Evolutionary conservation across 2,888 invertebrate species (phyloP), one percentile per base, ranked within the genome.

Genomic region (Elmis aenea): DNA sequence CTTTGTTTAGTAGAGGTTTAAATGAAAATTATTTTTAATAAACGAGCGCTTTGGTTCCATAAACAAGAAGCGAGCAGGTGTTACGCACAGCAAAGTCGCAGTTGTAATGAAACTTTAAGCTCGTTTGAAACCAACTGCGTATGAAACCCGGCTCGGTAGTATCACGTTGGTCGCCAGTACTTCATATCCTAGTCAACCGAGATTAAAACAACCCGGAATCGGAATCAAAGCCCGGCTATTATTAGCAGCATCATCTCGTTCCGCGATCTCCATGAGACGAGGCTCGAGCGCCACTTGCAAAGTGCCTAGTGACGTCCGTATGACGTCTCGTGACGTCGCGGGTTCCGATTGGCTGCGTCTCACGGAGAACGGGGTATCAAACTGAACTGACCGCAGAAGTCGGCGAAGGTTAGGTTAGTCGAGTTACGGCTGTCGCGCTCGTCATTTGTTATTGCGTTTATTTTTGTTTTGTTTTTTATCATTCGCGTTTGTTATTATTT

Each of bases 321-420:
- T 18, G 54, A 57, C 55, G 56, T 52, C 28, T 36, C 33, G 43
- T 57, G 57, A 61, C 61, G 61, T 57, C 48, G 43, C 33, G 42
- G 55, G 57, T 58, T 57, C 58, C 56, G 41, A 41, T 38, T 45
- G 33, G 5, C 27, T 51, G 45, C 42, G 29, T 33, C 28, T 41
- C 40, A 29, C 38, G 38, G 40, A 30, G 41, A 48, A 48, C 47
- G 48, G 47, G 46, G 55, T 58, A 57, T 51, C 52, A 52, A 55
- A 58, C 59, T 57, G 59, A 59, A 60, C 60, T 62, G 61, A 61
- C 59, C 58, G 56, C 54, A 48, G 54, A 46, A 53, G 48, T 46
- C 52, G 51, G 28, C 46, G 56, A 55, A 61, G 58, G 61, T 61
- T 58, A 59, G 52, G 47, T 54, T 57, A 62, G 62, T 64, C 58